phyloP scores from a whole-genome alignment of 2,888 invertebrate genomes.

The Alcis repandata region DNA sequence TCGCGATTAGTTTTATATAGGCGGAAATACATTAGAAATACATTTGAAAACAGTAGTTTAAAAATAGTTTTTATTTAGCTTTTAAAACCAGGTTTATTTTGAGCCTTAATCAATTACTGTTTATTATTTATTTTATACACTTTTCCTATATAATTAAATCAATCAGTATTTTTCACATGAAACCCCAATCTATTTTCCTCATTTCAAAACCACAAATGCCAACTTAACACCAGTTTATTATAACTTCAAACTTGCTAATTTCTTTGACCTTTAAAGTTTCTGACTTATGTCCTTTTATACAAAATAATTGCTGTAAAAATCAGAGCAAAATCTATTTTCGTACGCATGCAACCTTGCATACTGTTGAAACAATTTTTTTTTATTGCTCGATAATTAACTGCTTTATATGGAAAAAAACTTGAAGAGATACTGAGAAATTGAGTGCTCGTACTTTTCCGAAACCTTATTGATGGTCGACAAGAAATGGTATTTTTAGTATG shows the following conservation, averaged over 20 bases:
- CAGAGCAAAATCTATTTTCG: slow-evolving; percentile 9
- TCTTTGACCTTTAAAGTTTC: slow-evolving; percentile 9
- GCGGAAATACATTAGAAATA: too few species aligned
- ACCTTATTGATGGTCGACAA: neutral
- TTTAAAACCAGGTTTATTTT: neutral
- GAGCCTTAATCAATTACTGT: neutral
- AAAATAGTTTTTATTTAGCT: neutral
- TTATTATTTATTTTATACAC: neutral
- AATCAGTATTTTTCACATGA: neutral
- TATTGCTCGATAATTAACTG: slow-evolving; percentile 8
- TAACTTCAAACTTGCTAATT: slow-evolving; percentile 7
- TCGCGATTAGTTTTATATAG: too few species aligned
- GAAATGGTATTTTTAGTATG: neutral
- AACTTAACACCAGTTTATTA: neutral
- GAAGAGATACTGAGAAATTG: slow-evolving; percentile 5
- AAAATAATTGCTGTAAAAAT: neutral
- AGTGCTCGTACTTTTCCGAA: neutral
- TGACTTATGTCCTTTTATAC: slow-evolving; percentile 1
- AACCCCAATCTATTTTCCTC: slow-evolving; percentile 15
- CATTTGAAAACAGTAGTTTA: too few species aligned
- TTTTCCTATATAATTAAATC: slow-evolving; percentile 10
- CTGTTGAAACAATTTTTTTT: slow-evolving; percentile 9
- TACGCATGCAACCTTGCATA: slow-evolving; percentile 3
- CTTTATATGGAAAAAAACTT: slow-evolving; percentile 6
- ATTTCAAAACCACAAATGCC: slow-evolving; percentile 26